Evolutionary conservation across 2,113 vertebrate species (phyloP), one percentile per base, ranked within the genome.

Genomic region (Istiophorus platypterus): DNA sequence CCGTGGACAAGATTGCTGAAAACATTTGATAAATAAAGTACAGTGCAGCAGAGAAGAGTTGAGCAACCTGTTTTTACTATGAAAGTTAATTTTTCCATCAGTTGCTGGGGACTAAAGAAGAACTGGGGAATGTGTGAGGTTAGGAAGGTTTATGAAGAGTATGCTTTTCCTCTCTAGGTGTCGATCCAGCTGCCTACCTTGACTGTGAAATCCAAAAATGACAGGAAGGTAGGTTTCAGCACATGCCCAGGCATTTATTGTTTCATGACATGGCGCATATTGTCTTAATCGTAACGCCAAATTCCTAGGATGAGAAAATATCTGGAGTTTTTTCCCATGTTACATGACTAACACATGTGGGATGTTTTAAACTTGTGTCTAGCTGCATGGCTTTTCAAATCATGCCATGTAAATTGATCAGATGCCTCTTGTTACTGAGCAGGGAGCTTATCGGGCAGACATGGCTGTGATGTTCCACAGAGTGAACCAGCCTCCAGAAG

Each of bases 391-490:
- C 34, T 58, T 42, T 56, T 42, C 17, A 11, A 24, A 37, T 22
- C 51, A 27, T 6, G 49, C 42, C 10, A 27, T 2, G 20, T 13
- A 2, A 20, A 18, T 31, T 47, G 27, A 29, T 49, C 1, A 12
- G 22, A 26, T 11, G 12, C 24, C 22, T 61, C 18, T 47, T 58
- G 42, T 78, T 17, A 1, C 49, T 20, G 20, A 76, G 20, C 51
- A 80, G 85, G 71, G 24, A 17, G 49, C 27, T 22, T 52, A 69
- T n/a, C 69, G 73, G 41, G 26, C 27, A 20, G 70, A 69, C n/a
- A 17, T 82, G 62, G 47, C 45, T 2, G 54, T 93, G 76, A 42
- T 75, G 73, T 86, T 93, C 57, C 80, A 82, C 62, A 58, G 22
- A 74, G 62, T n/a, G 0, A 62, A 72, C 6, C 74, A 4, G 2